A percentile compares a stretch with the other conserved stretches of the same genome.
Evolutionary conservation across 2,888 invertebrate species (phyloP).

Genomic region (Ormyrus thymus): DNA sequence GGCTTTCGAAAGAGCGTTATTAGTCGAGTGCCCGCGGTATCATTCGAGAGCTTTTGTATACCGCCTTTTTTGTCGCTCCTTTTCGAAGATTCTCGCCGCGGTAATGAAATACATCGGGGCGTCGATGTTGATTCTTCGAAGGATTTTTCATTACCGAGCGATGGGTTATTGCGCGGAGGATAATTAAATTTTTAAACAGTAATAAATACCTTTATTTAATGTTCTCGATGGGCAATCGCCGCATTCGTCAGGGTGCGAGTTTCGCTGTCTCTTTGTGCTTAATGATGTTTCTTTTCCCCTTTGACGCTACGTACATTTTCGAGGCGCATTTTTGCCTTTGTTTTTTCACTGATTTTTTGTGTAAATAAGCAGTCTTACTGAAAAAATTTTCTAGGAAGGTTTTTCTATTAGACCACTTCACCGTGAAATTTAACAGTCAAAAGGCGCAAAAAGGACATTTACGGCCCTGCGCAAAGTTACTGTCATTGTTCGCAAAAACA

Average conservation of each 20-base stretch:
- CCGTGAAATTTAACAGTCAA: constrained; percentile 27
- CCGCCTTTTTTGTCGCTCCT: constrained; percentile 5
- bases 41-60: constrained; percentile 16
- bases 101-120: constrained; percentile 36
- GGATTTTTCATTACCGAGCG: constrained; percentile 39
- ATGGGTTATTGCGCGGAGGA: constrained; percentile 16
- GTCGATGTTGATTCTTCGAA: constrained; percentile 43
- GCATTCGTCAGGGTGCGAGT: constrained; percentile 19
- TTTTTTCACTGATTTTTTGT: too few species aligned
- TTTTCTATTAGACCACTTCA: background rate
- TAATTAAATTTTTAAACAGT: constrained; percentile 40
- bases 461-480: background rate
- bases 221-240: constrained; percentile 17
- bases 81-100: constrained; percentile 6
- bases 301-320: background rate
- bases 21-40: constrained; percentile 39
- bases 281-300: constrained; percentile 18
- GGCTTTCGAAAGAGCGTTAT: constrained; percentile 46
- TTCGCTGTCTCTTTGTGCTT: constrained; percentile 15
- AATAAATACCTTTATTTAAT: constrained; percentile 45
- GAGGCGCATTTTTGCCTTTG: background rate
- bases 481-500: constrained; percentile 7
- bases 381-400: background rate
- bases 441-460: constrained; percentile 7
- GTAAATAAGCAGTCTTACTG: too few species aligned